phyloP scores from a whole-genome alignment of 2,888 invertebrate genomes.

The Acanthoscelides obtectus region DNA sequence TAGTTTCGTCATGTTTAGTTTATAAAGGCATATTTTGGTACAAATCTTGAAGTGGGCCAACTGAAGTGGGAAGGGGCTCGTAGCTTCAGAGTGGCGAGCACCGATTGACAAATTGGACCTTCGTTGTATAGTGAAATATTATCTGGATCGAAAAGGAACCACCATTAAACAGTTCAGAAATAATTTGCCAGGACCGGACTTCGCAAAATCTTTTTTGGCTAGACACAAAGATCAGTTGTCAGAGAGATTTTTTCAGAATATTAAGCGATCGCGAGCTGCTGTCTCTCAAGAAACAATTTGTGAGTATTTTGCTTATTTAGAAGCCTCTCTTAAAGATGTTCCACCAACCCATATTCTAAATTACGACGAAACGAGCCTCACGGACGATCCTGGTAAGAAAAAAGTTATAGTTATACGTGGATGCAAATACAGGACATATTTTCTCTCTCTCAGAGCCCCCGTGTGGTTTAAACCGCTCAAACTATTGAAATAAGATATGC shows the following conservation, averaged over 20 bases:
- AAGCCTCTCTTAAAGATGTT: constrained; percentile 11
- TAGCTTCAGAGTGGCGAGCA: too few relatives aligned
- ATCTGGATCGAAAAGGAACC: too few relatives aligned
- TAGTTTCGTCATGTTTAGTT: too few relatives aligned
- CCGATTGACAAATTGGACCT: too few relatives aligned
- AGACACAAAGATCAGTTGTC: constrained; percentile 2
- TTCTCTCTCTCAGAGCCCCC: too few relatives aligned
- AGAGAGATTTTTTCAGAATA: constrained; percentile 14
- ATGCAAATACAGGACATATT: constrained; percentile 8
- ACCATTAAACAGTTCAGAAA: neutral
- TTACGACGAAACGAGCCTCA: constrained; percentile 21
- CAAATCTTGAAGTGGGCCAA: too few relatives aligned
- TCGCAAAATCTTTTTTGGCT: constrained; percentile 3
- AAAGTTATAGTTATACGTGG: constrained; percentile 13
- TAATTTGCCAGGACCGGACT: constrained; percentile 6
- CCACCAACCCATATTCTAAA: constrained; percentile 9
- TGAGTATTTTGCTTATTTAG: constrained; percentile 17
- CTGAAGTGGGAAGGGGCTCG: too few relatives aligned
- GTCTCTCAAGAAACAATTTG: constrained; percentile 13
- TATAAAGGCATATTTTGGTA: too few relatives aligned
- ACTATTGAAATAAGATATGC: too few relatives aligned
- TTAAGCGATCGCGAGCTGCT: constrained; percentile 20
- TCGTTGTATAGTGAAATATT: too few relatives aligned
- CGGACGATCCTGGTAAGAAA: constrained; percentile 17
- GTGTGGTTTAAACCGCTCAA: too few relatives aligned